Base-by-base conservation (phyloP, 2,113 vertebrate genomes). In the Mastomys natalensis region DNA sequence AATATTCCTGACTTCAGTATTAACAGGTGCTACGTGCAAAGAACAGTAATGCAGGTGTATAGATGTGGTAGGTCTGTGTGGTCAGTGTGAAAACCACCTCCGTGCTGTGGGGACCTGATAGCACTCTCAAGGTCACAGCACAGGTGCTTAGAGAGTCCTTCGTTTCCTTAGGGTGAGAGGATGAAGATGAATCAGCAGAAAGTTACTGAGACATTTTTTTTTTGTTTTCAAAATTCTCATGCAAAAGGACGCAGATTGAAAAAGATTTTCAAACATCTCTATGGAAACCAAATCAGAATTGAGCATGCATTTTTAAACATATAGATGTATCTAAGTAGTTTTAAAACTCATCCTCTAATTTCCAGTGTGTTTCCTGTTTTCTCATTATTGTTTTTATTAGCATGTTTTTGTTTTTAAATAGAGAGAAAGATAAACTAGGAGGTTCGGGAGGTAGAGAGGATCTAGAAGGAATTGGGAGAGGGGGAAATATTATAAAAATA, bases 281-380 rank as follows among this genome's bases (percentile, higher is more conserved):
- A 94, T 91, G 40, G n/a, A 85, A 86, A 72, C 5, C 51, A 72
- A 87, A 26, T 82, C 34, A 92, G 19, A 68, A 95, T 40, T 45
- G 48, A 90, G n/a, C 22, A 55, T 68, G 31, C 51, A 43, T 48
- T 95, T 95, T 95, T 60, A 97, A 95, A 77, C 74, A 89, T 66
- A 89, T 6, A 89, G 9, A 22, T 37, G 55, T 7, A 76, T 90
- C 13, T 85, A 40, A 84, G 89, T 91, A n/a, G 51, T 92, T 95
- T 81, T 40, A 90, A 90, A 96, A 19, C 15, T 48, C 73, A 0
- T 34, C 66, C 15, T 78, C 13, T 37, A 60, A 87, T 66, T 80
- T 87, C 40, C 62, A 73, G 87, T 2, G 21, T 91, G 16, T 10
- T n/a, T 24, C 21, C 58, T n/a, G 5, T 77, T 85, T 72, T 87